phyloP scores from a whole-genome alignment of 2,888 invertebrate species.

The Phyllotreta striolata region DNA sequence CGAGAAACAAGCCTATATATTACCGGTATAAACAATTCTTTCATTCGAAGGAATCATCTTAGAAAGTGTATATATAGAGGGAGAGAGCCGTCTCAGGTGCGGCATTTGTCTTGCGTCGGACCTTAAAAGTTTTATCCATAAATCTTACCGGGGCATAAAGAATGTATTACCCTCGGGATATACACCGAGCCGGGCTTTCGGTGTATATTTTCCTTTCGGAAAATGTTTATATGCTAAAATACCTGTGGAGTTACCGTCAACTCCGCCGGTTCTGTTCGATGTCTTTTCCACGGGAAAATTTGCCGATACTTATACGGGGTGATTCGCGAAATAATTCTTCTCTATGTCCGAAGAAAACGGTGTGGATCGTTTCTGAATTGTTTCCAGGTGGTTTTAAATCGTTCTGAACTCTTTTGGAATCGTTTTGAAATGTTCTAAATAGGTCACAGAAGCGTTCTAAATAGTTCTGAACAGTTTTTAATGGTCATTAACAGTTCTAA shows the following conservation, averaged over 20 bases:
- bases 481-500: no score
- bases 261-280: slow-evolving; percentile 36
- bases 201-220: slow-evolving; percentile 46
- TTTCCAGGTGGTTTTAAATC: no score
- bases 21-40: slow-evolving; percentile 29
- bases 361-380: no score
- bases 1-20: slow-evolving; percentile 19
- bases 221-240: slow-evolving; percentile 51
- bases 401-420: no score
- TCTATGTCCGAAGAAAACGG: no score
- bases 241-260: slow-evolving; percentile 47
- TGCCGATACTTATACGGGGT: no score
- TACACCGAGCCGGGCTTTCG: slow-evolving; percentile 31
- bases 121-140: slow-evolving; percentile 51
- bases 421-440: no score
- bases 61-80: slow-evolving; percentile 28
- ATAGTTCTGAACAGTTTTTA: no score
- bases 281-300: background rate
- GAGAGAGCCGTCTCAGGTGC: slow-evolving; percentile 46
- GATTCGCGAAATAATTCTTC: no score
- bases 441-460: no score
- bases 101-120: slow-evolving; percentile 49
- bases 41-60: slow-evolving; percentile 32
- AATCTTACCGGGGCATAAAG: slow-evolving; percentile 51
- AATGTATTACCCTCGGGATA: slow-evolving; percentile 51